These are phyloP conservation scores for Piaya cayana DNA, from an alignment of 2,113 vertebrate genomes.

Conservation along the genomic window DNA sequence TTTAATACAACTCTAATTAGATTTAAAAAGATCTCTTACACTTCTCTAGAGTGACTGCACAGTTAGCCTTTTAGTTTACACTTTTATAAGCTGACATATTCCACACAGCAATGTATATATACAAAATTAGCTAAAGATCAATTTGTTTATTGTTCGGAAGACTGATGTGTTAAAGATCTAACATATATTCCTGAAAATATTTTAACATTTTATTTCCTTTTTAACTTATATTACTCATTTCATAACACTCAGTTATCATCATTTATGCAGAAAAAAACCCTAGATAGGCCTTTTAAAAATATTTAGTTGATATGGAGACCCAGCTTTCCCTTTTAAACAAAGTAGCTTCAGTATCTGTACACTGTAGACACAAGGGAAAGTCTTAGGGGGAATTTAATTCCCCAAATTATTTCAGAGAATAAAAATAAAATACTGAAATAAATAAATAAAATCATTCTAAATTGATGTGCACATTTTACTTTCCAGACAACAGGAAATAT, in stretches of 20 bases:
- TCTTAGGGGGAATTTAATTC: background rate
- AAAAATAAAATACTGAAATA: background rate
- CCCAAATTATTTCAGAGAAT: conserved; percentile 15
- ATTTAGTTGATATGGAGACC: background rate
- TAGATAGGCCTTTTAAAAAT: background rate
- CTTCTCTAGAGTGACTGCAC: background rate
- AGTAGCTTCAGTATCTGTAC: background rate
- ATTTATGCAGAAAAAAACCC: background rate
- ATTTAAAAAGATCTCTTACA: background rate
- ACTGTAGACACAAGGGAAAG: background rate
- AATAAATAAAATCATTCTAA: conserved; percentile 7
- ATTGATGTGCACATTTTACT: background rate
- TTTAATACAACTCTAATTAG: background rate
- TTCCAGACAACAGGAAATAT: background rate
- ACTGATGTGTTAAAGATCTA: background rate
- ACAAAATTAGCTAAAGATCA: background rate
- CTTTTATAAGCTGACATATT: background rate
- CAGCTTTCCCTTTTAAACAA: background rate
- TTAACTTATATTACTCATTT: background rate
- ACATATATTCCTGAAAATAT: background rate
- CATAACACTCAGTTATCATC: background rate
- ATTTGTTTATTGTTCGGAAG: background rate
- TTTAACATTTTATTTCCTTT: background rate
- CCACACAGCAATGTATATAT: background rate
- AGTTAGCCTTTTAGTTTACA: background rate